These are phyloP conservation scores for Strigops habroptila DNA, from an alignment of 2,113 vertebrate genomes.

Conservation along the genomic window DNA sequence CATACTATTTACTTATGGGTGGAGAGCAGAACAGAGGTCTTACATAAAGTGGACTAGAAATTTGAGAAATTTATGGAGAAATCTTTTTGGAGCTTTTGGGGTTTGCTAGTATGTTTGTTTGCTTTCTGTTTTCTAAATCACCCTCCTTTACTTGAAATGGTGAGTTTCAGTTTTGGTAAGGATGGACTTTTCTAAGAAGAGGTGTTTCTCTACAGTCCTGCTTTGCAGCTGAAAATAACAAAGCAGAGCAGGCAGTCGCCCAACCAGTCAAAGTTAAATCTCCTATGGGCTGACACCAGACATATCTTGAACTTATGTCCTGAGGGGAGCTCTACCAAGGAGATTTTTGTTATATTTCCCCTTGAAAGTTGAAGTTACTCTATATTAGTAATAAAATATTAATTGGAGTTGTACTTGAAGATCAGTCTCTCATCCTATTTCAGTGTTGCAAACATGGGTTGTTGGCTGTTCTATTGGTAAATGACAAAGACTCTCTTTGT, in stretches of 20 bases:
- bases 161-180: not conserved
- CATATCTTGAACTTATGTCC: not conserved
- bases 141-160: not conserved
- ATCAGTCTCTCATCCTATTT: not conserved
- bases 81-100: not conserved
- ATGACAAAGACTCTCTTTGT: not conserved
- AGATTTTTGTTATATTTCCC: not conserved
- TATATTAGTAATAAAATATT: not conserved
- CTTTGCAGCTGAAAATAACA: not conserved
- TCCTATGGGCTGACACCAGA: not conserved
- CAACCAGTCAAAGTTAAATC: not conserved
- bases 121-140: not conserved
- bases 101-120: not conserved
- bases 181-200: not conserved
- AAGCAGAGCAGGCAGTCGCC: not conserved
- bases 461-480: not conserved
- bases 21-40: not conserved
- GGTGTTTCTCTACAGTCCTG: not conserved
- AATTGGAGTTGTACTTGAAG: not conserved
- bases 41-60: fast-evolving
- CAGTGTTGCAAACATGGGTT: not conserved
- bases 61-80: not conserved
- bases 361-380: not conserved
- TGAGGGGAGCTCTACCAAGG: not conserved
- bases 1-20: not conserved